Evolutionary conservation across 1,140 invertebrate genomes (phyloP), one percentile per base, ranked within the genome.

Genomic region (Ruditapes philippinarum): DNA sequence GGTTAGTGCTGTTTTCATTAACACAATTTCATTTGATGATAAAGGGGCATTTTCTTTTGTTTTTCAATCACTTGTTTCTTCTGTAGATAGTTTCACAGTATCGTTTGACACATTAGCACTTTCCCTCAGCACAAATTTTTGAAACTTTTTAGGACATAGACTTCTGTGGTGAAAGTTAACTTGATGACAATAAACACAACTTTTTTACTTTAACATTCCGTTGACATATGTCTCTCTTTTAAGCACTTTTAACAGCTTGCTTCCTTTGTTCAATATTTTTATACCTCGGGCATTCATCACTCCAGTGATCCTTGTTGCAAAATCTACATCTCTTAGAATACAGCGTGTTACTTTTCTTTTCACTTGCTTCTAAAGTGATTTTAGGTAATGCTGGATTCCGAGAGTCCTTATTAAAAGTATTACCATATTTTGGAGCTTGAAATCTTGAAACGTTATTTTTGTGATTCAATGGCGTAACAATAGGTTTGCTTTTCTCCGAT

Each of bases 161-260:
- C 76, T 79, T 80, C 62, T 79, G 40, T 68, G 76, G 40, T 80
- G 74, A 19, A 54, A 22, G 65, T 87, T 51, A 0, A 25, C 38
- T 65, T 78, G 38, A 25, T 49, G 31, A 19, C 73, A 88, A 28
- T 80, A 31, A 28, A 80, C 54, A 60, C 83, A 76, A 0, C 7
- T 40, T 62, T 51, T 79, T 12, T 57, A 51, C 76, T 80, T 80
- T 88, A 80, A 80, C 85, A 88, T 0, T 88, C 74, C 28, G 0
- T 51, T 14, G 76, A 51, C 12, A 25, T 17, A 28, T 89, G 81
- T 45, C 76, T 62, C 36, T 45, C 22, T 79, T 65, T 85, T 62
- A 89, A 74, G 45, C 81, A 85, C 33, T 38, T 80, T 25, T 25
- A 88, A 49, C 87, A 88, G 40, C n/a, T 51, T 31, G 78, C 87